phyloP scores from a whole-genome alignment of 2,113 vertebrate species.

The Cavia porcellus region DNA sequence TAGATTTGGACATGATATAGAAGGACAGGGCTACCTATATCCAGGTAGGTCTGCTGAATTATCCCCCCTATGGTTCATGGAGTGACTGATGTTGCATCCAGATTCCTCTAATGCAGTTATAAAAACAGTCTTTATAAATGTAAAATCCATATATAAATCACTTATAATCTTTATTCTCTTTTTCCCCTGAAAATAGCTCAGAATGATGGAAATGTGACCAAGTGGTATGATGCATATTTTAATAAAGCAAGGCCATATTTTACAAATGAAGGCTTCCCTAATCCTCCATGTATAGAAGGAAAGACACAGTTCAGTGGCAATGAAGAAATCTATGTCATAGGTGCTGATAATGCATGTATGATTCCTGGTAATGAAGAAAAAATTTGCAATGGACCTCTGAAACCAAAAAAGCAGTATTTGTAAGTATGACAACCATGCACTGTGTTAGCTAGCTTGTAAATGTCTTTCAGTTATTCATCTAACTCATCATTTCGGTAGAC shows the following conservation, averaged over 20 bases:
- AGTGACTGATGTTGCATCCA: not conserved
- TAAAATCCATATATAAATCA: not conserved
- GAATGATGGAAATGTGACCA: conserved; percentile 93
- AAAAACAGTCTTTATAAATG: conserved; percentile 6
- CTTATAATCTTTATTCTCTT: conserved; percentile 40
- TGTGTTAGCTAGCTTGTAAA: not conserved
- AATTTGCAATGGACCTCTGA: conserved; percentile 97
- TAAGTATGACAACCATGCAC: conserved; percentile 86
- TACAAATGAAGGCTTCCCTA: conserved; percentile 95
- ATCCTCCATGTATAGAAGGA: conserved; percentile 90
- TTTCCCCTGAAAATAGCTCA: conserved; percentile 89
- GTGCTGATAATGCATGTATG: conserved; percentile 91
- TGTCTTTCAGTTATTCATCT: not conserved
- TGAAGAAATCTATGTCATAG: conserved; percentile 93
- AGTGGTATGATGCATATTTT: conserved; percentile 95
- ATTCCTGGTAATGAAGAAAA: conserved; percentile 89
- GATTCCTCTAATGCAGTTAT: not conserved
- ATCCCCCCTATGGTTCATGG: not conserved
- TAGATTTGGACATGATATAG: not conserved
- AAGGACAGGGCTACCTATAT: not conserved
- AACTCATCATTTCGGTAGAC: not conserved
- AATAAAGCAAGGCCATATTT: conserved; percentile 93
- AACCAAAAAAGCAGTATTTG: conserved; percentile 95
- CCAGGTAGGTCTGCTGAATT: not conserved
- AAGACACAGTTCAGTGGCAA: conserved; percentile 82